phyloP scores from a whole-genome alignment of 2,888 invertebrate genomes.

The Pristionchus exspectatus region DNA sequence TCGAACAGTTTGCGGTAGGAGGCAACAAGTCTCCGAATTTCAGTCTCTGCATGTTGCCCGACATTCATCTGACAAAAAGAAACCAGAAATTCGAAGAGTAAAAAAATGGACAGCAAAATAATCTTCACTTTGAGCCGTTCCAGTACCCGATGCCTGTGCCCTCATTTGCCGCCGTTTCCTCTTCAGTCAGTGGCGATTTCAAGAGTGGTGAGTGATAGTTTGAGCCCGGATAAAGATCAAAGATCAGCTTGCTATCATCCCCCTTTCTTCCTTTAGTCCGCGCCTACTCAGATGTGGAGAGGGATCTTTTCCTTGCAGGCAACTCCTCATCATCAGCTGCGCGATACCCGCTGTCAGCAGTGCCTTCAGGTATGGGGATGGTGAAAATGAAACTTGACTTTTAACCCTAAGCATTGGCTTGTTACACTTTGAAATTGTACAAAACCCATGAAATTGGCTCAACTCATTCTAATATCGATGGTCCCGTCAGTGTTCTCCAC shows the following conservation, averaged over 20 bases:
- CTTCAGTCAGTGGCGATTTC: slow-evolving; percentile 55
- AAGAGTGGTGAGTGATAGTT: background rate
- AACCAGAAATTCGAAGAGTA: too few species aligned
- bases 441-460: background rate
- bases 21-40: too few species aligned
- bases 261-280: background rate
- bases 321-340: slow-evolving; percentile 58
- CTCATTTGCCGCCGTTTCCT: slow-evolving; percentile 65
- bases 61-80: background rate
- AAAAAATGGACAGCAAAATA: too few species aligned
- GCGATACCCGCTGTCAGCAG: slow-evolving; percentile 71
- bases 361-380: slow-evolving; percentile 60
- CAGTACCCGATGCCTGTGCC: slow-evolving; percentile 72
- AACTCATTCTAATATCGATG: too few species aligned
- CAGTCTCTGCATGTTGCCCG: background rate
- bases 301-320: slow-evolving; percentile 18
- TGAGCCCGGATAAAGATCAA: slow-evolving; percentile 56
- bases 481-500: too few species aligned
- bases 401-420: background rate
- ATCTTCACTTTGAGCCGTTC: slow-evolving; percentile 45
- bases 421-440: background rate
- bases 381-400: too few species aligned
- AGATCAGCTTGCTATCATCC: background rate
- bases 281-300: too few species aligned
- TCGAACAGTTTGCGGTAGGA: too few species aligned